Base-by-base conservation (phyloP, 2,888 invertebrate species). In the Vandiemenella viatica region DNA sequence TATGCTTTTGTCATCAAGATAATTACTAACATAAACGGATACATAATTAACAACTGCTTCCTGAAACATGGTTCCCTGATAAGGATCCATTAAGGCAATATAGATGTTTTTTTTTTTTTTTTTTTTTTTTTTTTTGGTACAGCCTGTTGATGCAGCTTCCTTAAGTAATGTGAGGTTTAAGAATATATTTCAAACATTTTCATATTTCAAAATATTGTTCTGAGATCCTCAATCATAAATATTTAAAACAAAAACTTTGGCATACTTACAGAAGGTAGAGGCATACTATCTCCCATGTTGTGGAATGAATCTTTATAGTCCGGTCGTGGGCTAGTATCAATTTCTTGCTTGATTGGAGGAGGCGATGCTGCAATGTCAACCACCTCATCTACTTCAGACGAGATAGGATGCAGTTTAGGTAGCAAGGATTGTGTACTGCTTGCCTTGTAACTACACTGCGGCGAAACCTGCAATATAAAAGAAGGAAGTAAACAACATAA, bases 361-460 rank as follows among this genome's bases (percentile, higher is more conserved):
- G 74, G 67, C 54, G 71, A 63, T 63, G 70, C 69, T 61, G 76
- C 67, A 69, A 72, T 66, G 65, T 71, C 67, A 64, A 77, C 72
- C 50, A 52, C 46, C n/a, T 67, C 65, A 56, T 66, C 65, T 59
- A 67, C 67, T 56, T 74, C 73, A 57, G 65, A 65, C 59, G 69
- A 68, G 60, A 76, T 72, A 62, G 76, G 73, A 67, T 75, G 77
- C 65, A 75, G 68, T 70, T 79, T 79, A 72, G 77, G 76, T 68
- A 74, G 65, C 59, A 60, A 52, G 45, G 43, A 19, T 26, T 37
- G 46, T 20, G 42, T 60, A 65, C 62, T 58, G 63, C 60, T 59
- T 75, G 75, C 69, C 74, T 76, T 67, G 75, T 74, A 77, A 71
- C 76, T 76, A 71, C 72, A 72, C 67, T 74, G 74, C 61, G 73